phyloP scores from a whole-genome alignment of 30 jellyfish, hydroid and myxozoan species.

The Turritopsis dohrnii region DNA sequence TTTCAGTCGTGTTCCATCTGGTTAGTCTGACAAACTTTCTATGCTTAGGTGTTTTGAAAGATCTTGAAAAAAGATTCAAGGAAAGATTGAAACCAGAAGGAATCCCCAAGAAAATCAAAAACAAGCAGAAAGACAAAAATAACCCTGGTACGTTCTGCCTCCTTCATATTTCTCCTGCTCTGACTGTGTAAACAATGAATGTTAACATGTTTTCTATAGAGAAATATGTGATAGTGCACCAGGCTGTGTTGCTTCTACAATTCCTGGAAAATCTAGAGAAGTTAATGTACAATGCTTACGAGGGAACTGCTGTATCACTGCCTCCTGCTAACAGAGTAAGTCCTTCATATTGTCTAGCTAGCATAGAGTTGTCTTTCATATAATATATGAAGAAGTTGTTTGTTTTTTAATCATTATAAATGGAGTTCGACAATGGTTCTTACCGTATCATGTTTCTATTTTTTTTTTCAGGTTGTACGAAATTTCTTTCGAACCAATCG shows the following conservation, averaged over 20 bases:
- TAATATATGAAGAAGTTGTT: too few species aligned
- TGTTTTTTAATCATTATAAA: too few species aligned
- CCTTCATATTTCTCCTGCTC: not conserved
- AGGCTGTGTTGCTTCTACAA: conserved; percentile 63
- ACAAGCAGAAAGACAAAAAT: conserved; percentile 1
- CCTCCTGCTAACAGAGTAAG: conserved; percentile 79
- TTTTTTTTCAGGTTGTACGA: conserved; percentile 61
- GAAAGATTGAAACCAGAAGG: conserved; percentile 19
- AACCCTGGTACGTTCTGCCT: not conserved
- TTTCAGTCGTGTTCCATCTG: not conserved
- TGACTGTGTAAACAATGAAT: too few species aligned
- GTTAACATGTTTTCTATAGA: too few species aligned
- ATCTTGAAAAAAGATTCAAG: conserved; percentile 43
- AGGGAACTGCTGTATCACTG: conserved; percentile 90
- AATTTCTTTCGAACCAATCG: conserved; percentile 89
- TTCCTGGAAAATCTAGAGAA: conserved; percentile 83
- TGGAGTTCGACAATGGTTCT: not conserved
- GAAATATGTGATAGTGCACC: conserved; percentile 42
- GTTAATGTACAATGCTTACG: conserved; percentile 93
- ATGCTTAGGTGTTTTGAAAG: conserved; percentile 48
- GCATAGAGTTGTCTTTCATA: too few species aligned
- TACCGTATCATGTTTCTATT: not conserved
- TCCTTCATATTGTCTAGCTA: not conserved
- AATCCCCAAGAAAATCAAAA: conserved; percentile 7
- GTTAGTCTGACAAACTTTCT: not conserved